Base-by-base conservation (phyloP, 2,113 vertebrate species). In the Ranitomeya imitator region DNA sequence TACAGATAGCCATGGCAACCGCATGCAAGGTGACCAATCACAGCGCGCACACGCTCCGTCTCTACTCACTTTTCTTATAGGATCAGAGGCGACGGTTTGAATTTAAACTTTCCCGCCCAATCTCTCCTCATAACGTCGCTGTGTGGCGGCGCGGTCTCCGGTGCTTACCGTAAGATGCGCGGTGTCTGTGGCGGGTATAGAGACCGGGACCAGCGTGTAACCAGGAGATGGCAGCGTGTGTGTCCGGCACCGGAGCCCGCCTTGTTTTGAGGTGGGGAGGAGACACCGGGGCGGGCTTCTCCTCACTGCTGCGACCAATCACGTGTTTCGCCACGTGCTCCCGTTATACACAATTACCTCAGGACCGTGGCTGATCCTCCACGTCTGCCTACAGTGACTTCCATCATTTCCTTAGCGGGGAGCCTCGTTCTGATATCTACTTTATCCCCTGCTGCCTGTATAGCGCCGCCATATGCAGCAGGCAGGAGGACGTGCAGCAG, bases 51-150 rank as follows among this genome's bases (percentile, higher is more conserved):
- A 1, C 0, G 55, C 10, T 23, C 9, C 9, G 10, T 77, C 14
- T 4, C 12, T 3, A 45, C 73, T 51, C 11, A 7, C 71, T 2
- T 5, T 45, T 45, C 4, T 1, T 15, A 12, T 18, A 26, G 14
- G 55, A 31, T 15, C 16, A 16, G 13, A 21, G 45, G 45, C 12
- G 73, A 21, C 73, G 18, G 73, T 76, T 76, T 52, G 10, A 12
- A 76, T 76, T 76, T 7, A 12, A 80, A 59, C 5, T 59, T 59
- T 80, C 78, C 78, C 78, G 78, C 78, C 55, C 14, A 80, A 31
- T 26, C 19, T 31, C 78, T n/a, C 55, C 52, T 9, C 23, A 8
- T 4, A 9, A 4, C 13, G n/a, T 18, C 78, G 14, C 14, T 80
- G 7, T 79, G 45, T 52, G 7, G 7, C 0, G 78, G 54, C 26